Conservation (phyloP, 2,797 vertebrate genomes). For the Phalanger gymnotis region DNA sequence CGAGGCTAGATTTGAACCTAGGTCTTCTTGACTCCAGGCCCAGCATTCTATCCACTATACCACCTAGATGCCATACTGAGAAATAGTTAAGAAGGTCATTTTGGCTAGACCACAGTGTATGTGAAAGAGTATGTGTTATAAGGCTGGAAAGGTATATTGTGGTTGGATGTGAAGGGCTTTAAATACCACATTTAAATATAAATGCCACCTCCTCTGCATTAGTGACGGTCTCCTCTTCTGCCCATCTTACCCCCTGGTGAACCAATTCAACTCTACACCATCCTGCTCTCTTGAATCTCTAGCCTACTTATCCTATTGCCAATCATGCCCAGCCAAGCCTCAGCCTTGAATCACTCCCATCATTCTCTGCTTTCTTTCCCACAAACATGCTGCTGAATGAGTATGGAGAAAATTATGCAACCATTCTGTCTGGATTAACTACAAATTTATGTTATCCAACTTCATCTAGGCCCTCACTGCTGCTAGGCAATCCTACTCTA, state of each 20-base stretch:
- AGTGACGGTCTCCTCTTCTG: not conserved
- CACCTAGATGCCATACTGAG: not conserved
- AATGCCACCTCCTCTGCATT: not conserved
- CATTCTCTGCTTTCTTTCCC: not conserved
- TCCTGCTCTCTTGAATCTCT: not conserved
- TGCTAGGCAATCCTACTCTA: not conserved
- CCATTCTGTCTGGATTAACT: not conserved
- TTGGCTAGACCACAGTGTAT: not conserved
- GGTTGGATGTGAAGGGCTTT: not conserved
- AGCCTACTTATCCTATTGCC: not conserved
- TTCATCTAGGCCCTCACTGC: not conserved
- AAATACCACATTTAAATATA: not conserved
- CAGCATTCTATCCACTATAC: not conserved
- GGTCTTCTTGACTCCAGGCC: no score
- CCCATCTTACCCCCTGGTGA: not conserved
- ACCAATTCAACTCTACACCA: not conserved
- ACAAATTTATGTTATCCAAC: not conserved
- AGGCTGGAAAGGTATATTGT: not conserved
- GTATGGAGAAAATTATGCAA: not conserved
- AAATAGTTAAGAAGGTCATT: not conserved
- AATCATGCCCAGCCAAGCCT: not conserved
- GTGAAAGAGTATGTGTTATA: not conserved
- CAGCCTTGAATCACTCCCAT: not conserved
- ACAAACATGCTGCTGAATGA: not conserved
- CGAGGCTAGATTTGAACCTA: not conserved